Percentiles rank a stretch among this genome's conserved stretches.
phyloP scores from a whole-genome alignment of 2,113 vertebrate genomes.

The Leucopsar rothschildi region DNA sequence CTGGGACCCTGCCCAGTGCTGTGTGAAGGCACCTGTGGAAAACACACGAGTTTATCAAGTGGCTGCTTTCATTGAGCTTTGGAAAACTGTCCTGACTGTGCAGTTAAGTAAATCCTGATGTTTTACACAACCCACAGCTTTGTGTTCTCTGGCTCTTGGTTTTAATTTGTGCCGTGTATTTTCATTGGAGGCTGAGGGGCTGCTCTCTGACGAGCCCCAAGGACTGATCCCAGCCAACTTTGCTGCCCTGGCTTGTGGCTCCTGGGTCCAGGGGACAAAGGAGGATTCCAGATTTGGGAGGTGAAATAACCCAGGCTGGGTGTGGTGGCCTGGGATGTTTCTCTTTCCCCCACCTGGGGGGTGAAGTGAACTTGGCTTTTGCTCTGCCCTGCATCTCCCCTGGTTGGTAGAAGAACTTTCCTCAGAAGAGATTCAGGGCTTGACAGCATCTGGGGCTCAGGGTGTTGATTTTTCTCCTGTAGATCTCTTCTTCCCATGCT shows the following conservation, averaged over 20 bases:
- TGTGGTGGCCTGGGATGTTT: not conserved
- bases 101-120: not conserved
- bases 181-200: not conserved
- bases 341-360: not conserved
- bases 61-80: not conserved
- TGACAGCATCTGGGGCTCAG: not conserved
- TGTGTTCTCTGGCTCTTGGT: not conserved
- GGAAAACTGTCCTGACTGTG: not conserved
- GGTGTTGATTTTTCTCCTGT: not conserved
- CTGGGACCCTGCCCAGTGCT: not conserved
- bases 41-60: not conserved
- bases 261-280: not conserved
- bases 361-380: not conserved
- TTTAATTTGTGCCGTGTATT: not conserved
- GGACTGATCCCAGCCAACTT: fast-evolving
- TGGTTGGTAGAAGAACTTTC: not conserved
- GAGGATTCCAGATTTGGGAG: not conserved
- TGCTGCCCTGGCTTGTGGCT: not conserved
- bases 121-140: fast-evolving
- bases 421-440: not conserved
- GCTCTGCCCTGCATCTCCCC: fast-evolving
- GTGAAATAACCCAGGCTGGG: not conserved
- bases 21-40: not conserved
- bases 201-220: not conserved
- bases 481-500: not conserved